Base-by-base conservation (phyloP, 2,888 invertebrate genomes). In the Eupithecia dodoneata region DNA sequence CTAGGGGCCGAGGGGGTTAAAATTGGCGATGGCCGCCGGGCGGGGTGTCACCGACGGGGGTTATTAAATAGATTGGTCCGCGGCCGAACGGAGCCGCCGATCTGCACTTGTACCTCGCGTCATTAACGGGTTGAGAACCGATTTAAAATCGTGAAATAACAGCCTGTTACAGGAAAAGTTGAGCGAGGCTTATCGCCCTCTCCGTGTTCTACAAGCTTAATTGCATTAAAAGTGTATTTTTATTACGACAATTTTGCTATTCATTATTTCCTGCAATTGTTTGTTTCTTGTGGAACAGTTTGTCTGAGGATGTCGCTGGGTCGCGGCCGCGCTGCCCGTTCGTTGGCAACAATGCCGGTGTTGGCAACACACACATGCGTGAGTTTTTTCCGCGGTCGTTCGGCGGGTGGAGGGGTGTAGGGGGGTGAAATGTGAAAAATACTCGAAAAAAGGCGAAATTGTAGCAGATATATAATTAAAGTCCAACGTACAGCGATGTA, bases 1-100 rank as follows among this genome's bases (percentile, higher is more conserved):
- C 92, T 90, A 90, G 92, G 93, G 93, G 92, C 55, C 18, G 86
- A 87, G 89, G 92, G 91, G 91, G 91, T 89, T 93, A 92, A 93
- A 94, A 93, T 94, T 93, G 94, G 95, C 94, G 94, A 95, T 94
- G 94, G 93, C 94, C 95, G 94, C 92, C 94, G 93, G 94, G 92
- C 88, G 94, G 95, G 94, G 95, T 94, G 94, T 94, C 94, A 94
- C 94, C 92, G 93, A 90, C 92, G 94, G 94, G 94, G 94, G 94
- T 94, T 95, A 94, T 95, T 95, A 95, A 95, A 95, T 95, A 95
- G 95, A 95, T 95, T 95, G 95, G 95, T 94, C 95, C 95, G 95
- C 94, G 95, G 94, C 94, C 95, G 94, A 94, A 94, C 94, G 93
- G 93, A 93, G 94, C 93, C 93, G 93, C 91, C 94, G 94, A 94